Percentiles rank a stretch among this genome's conserved stretches.
Conservation (phyloP, 2,113 vertebrate species). For the Muntiacus reevesi region DNA sequence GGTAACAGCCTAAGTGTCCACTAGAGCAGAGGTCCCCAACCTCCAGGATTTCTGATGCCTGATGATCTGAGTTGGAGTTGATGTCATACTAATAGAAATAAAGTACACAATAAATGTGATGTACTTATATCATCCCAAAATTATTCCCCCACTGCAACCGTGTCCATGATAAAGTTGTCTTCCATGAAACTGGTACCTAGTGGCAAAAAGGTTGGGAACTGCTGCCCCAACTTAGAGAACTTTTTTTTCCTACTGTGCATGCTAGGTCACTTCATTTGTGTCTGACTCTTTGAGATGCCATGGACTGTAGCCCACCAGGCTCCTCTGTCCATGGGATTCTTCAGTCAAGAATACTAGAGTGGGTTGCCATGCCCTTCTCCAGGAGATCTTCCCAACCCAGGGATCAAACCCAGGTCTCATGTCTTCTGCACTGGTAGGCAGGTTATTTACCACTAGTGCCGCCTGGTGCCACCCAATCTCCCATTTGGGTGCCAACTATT, state of each 20-base stretch:
- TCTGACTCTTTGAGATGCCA: neutral
- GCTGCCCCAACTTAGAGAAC: neutral
- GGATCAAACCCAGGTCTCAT: neutral
- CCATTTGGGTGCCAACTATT: no score
- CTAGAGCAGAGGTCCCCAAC: neutral
- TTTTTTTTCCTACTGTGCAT: neutral
- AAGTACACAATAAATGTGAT: neutral
- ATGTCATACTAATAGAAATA: neutral
- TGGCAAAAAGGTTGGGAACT: neutral
- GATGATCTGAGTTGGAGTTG: neutral
- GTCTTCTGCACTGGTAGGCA: neutral
- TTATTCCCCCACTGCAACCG: neutral
- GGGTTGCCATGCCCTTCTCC: neutral
- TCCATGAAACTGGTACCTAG: neutral
- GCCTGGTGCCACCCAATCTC: neutral
- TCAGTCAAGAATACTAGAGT: neutral
- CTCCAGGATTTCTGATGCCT: neutral
- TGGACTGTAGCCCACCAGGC: neutral
- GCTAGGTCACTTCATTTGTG: neutral
- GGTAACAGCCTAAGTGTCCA: neutral
- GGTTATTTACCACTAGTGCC: neutral
- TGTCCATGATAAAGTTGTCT: neutral
- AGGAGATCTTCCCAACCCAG: neutral
- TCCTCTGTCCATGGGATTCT: neutral
- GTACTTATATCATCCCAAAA: neutral